Evolutionary conservation across 2,888 invertebrate species (phyloP).

Genomic region (Tryphoninae sp.): DNA sequence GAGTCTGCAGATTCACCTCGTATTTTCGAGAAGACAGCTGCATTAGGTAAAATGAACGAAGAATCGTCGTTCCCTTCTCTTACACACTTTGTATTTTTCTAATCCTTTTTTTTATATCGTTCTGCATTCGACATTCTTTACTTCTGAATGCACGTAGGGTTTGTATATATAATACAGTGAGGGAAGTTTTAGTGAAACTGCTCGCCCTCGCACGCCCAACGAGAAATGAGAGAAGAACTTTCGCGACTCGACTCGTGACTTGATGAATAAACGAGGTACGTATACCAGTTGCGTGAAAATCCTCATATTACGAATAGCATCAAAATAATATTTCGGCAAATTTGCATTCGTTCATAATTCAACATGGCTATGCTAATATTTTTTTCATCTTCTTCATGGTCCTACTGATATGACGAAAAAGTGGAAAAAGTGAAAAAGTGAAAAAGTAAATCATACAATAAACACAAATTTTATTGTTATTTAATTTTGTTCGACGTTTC

Average conservation of each 20-base stretch:
- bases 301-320: constrained; percentile 14
- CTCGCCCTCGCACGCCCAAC: not conserved
- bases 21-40: not conserved
- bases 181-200: not conserved
- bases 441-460: not conserved
- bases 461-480: not conserved
- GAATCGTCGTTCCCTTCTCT: not conserved
- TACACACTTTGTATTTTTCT: not conserved
- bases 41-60: constrained; percentile 10
- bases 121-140: constrained; percentile 31
- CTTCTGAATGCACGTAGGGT: constrained; percentile 19
- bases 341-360: constrained; percentile 34
- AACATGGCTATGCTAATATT: not conserved
- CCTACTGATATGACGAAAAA: not conserved
- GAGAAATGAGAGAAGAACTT: constrained; percentile 28
- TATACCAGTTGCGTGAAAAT: constrained; percentile 5
- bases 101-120: constrained; percentile 7
- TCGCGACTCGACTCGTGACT: constrained; percentile 37
- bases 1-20: not conserved
- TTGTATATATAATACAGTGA: not conserved
- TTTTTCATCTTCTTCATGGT: not conserved
- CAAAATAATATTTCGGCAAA: constrained; percentile 18
- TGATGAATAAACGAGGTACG: constrained; percentile 43
- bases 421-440: no score
- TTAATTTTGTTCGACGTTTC: not conserved